Percentiles rank a stretch among this genome's conserved stretches.
Evolutionary conservation across 2,888 invertebrate genomes (phyloP).

Genomic region (Sylvicola cinctus): DNA sequence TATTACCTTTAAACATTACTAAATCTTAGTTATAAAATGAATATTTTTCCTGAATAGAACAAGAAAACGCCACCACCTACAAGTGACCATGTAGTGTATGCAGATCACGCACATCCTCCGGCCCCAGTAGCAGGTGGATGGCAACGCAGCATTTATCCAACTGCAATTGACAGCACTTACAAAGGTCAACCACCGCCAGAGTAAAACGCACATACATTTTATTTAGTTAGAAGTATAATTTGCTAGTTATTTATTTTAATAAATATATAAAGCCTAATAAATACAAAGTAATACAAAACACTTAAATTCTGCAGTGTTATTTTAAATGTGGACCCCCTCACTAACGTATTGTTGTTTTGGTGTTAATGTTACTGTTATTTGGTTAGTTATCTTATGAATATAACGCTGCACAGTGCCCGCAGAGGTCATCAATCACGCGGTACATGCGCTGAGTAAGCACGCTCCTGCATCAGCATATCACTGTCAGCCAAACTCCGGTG

Average conservation of each 20-base stretch:
- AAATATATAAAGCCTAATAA: no score
- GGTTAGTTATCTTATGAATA: no score
- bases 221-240: no score
- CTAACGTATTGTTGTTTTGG: no score
- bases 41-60: neutral
- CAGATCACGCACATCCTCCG: conserved; percentile 17
- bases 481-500: conserved; percentile 33
- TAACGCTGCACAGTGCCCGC: no score
- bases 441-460: conserved; percentile 35
- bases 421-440: no score
- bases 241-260: no score
- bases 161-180: conserved; percentile 19
- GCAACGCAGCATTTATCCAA: conserved; percentile 20
- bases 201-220: no score
- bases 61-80: neutral
- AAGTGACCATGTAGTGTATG: conserved; percentile 30
- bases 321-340: no score
- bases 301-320: no score
- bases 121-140: conserved; percentile 17
- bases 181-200: conserved; percentile 9
- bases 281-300: no score
- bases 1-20: neutral
- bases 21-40: neutral
- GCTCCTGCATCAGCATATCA: conserved; percentile 39
- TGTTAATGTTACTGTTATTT: no score